Base-by-base conservation (phyloP, 2,888 invertebrate genomes). In the Drosophila paramelanica region DNA sequence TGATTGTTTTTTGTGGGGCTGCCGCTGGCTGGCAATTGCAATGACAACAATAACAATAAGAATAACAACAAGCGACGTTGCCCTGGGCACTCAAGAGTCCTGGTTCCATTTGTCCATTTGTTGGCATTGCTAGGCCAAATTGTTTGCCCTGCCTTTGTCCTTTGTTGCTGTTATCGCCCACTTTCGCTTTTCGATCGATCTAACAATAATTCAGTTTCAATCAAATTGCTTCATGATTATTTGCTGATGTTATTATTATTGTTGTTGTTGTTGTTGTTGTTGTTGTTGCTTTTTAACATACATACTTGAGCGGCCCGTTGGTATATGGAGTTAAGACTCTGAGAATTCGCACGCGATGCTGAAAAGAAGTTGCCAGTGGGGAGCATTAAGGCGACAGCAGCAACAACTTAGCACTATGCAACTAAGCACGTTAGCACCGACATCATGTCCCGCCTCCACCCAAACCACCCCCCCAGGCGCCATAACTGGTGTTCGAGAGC, bases 181-280 rank as follows among this genome's bases (percentile, higher is more conserved):
- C 83, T 81, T 87, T 87, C 81, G 73, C 66, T 81, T 74, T 76
- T 71, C 78, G 81, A 91, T 91, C 91, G 91, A 91, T 91, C 91
- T 88, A 91, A 91, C 90, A 91, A 90, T 84, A 89, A 84, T 86
- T 80, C 67, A 68, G 78, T 76, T 81, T 73, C 78, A 89, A 80
- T 87, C 83, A 75, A 81, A 79, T 72, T 73, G 85, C 73, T 70
- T 59, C 67, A 72, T 72, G 64, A 85, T 73, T 79, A 79, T 74
- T 74, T 62, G 55, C 59, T 67, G 56, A 53, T 62, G 53, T 31
- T 13, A 17, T 11, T 50, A 14, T 52, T 27, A 55, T 14, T 33
- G 31, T 64, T 62, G 20, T 58, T 62, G 49, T 39, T 60, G 55
- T 52, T 50, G 31, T 50, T 57, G 51, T 61, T 61, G 39, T 57